Conservation (phyloP, 2,888 invertebrate species). For the Hypolimnas misippus region DNA sequence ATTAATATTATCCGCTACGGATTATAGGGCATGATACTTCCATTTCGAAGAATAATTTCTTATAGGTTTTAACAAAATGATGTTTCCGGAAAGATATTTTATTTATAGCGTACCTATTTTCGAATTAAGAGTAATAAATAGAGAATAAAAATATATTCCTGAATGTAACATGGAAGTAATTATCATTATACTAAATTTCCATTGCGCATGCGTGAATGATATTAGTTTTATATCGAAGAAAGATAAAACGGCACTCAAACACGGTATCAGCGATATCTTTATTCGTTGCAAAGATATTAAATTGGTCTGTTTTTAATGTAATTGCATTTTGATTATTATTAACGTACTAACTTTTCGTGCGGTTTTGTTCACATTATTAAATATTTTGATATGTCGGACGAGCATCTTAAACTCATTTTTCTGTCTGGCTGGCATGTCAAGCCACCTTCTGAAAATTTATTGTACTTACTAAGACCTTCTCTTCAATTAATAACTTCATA, state of each 20-base stretch:
- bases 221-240: constrained; percentile 13
- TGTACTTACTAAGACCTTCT: no score
- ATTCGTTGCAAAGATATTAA: constrained; percentile 15
- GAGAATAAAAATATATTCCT: not conserved
- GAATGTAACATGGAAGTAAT: not conserved
- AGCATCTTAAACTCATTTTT: no score
- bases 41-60: not conserved
- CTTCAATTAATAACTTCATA: no score
- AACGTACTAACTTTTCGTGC: no score
- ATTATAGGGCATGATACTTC: not conserved
- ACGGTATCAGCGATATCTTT: constrained; percentile 15
- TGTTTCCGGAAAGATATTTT: not conserved
- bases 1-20: not conserved
- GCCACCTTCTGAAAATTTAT: no score
- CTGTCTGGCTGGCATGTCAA: no score
- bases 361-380: no score
- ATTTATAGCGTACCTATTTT: not conserved
- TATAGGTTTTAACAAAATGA: not conserved
- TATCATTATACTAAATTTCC: constrained; percentile 1
- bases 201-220: constrained; percentile 13
- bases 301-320: constrained; percentile 7
- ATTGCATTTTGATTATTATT: not conserved
- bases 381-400: no score
- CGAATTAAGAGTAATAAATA: not conserved
- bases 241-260: constrained; percentile 15